Conservation (phyloP, 1,140 invertebrate species). For the Drosophila mayri region DNA sequence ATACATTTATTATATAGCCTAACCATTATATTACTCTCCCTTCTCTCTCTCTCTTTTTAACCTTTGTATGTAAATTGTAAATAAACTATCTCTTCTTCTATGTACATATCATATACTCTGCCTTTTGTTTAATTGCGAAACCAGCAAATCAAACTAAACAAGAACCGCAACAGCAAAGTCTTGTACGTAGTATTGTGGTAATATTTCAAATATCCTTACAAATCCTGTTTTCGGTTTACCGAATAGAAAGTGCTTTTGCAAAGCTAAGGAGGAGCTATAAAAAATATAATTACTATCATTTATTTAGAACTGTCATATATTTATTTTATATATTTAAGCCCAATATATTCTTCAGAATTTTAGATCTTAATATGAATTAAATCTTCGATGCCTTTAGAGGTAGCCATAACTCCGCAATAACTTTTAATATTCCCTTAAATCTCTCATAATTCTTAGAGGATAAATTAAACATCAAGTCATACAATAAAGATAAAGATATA, state of each 20-base stretch:
- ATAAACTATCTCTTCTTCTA: constrained; percentile 70
- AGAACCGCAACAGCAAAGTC: constrained; percentile 70
- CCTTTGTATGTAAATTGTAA: constrained; percentile 73
- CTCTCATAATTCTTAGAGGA: too few species aligned
- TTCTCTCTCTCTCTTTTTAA: constrained; percentile 31
- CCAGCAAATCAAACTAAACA: constrained; percentile 60
- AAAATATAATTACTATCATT: too few species aligned
- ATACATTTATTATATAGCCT: constrained; percentile 53
- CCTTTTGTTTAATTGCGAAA: constrained; percentile 68
- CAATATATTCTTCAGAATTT: too few species aligned
- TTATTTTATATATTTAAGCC: too few species aligned
- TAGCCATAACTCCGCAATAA: too few species aligned
- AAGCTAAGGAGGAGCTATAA: not conserved
- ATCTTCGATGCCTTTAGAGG: too few species aligned
- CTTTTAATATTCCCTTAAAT: not conserved
- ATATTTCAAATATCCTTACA: constrained; percentile 29
- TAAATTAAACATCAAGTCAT: not conserved
- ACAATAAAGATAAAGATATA: too few species aligned
- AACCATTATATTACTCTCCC: constrained; percentile 37
- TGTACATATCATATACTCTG: constrained; percentile 74
- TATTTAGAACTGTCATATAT: too few species aligned
- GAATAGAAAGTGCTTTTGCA: constrained; percentile 12
- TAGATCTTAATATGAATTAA: too few species aligned
- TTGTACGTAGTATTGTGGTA: constrained; percentile 77
- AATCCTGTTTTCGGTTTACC: constrained; percentile 18